Percentiles rank a stretch among this genome's conserved stretches.
Evolutionary conservation across 2,888 invertebrate genomes (phyloP).

Genomic region (Xestia rhomboidea): DNA sequence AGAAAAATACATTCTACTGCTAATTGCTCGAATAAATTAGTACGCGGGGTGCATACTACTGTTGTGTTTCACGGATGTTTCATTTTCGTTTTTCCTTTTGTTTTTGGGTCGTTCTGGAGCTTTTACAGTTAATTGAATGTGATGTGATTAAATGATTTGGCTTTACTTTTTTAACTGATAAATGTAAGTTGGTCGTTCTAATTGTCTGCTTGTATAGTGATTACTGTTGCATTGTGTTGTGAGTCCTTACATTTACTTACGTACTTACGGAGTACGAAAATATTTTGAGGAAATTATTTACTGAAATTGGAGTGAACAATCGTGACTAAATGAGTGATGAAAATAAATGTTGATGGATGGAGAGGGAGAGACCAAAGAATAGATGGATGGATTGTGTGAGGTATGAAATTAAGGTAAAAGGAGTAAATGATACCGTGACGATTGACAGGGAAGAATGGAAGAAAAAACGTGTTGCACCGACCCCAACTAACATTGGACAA

Average conservation of each 20-base stretch:
- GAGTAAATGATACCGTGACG: no score
- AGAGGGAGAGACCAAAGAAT: no score
- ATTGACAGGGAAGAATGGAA: no score
- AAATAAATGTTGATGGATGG: no score
- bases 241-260: not conserved
- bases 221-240: not conserved
- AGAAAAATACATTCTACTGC: slow-evolving; percentile 66
- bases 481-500: no score
- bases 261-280: not conserved
- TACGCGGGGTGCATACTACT: slow-evolving; percentile 48
- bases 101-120: slow-evolving; percentile 18
- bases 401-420: no score
- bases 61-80: slow-evolving; percentile 29
- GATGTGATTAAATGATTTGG: slow-evolving; percentile 8
- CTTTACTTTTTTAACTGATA: not conserved
- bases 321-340: not conserved
- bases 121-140: slow-evolving; percentile 42
- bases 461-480: no score
- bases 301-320: not conserved
- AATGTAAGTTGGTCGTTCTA: not conserved
- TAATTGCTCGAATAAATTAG: slow-evolving; percentile 68
- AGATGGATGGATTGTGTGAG: no score
- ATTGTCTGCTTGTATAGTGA: not conserved
- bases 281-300: not conserved
- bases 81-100: slow-evolving; percentile 5